These are phyloP conservation scores for Atlantisia rogersi DNA, from an alignment of 2,113 vertebrate genomes.

Conservation along the genomic window DNA sequence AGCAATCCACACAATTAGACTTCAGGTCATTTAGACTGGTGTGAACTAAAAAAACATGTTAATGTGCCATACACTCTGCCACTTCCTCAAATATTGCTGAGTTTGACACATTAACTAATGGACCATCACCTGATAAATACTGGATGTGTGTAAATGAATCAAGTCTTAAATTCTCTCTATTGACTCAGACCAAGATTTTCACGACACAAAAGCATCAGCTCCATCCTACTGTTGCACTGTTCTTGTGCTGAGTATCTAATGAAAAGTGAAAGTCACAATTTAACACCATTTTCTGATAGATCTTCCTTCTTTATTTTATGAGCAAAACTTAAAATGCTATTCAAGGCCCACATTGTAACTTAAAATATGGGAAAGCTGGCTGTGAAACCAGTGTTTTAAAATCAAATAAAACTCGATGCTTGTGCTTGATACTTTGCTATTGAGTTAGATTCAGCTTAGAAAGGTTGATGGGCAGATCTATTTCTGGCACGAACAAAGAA, in stretches of 20 bases:
- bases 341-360: neutral
- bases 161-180: neutral
- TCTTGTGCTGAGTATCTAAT: neutral
- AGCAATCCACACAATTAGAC: conserved; percentile 28
- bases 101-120: conserved; percentile 43
- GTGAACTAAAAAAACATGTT: conserved; percentile 41
- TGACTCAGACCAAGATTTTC: neutral
- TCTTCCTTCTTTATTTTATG: neutral
- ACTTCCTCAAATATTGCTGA: conserved; percentile 36
- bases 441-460: neutral
- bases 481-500: neutral
- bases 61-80: neutral
- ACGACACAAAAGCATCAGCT: neutral
- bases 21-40: conserved; percentile 38
- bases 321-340: neutral
- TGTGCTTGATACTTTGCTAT: neutral
- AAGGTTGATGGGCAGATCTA: neutral
- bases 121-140: conserved; percentile 7
- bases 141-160: neutral
- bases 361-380: neutral
- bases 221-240: fast-evolving
- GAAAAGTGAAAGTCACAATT: neutral
- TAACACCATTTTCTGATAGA: neutral
- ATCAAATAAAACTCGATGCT: neutral
- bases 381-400: neutral